These are phyloP conservation scores for Malurus splendens DNA, from an alignment of 2,797 vertebrate species.

Conservation along the genomic window DNA sequence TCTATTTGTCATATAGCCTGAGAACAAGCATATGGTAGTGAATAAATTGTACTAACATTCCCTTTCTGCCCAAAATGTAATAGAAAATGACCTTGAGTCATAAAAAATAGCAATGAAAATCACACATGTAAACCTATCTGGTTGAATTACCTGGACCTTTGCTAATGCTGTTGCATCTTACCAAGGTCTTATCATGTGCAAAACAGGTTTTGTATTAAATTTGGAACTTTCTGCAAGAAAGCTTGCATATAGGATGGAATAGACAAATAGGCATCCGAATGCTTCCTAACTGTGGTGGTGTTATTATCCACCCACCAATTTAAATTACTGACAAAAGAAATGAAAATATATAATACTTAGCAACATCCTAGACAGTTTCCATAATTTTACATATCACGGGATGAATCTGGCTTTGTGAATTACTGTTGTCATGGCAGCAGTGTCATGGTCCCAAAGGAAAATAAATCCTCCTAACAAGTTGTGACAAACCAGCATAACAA, in stretches of 20 bases:
- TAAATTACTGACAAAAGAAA: constrained; percentile 16
- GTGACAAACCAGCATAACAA: constrained; percentile 21
- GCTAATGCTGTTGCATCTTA: neutral
- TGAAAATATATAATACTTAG: neutral
- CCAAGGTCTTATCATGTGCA: neutral
- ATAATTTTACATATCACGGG: constrained; percentile 11
- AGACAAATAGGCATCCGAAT: neutral
- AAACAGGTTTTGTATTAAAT: neutral
- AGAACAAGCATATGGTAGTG: neutral
- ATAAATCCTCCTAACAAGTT: constrained; percentile 43
- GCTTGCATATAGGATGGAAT: neutral
- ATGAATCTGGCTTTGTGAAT: constrained; percentile 27
- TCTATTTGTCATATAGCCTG: neutral
- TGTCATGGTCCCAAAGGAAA: constrained; percentile 28
- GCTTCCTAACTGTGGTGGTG: neutral
- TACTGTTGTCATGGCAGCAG: constrained; percentile 43
- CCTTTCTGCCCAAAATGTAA: neutral
- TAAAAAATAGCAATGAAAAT: neutral
- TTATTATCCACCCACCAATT: neutral
- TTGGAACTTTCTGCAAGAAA: neutral
- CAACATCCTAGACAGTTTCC: neutral
- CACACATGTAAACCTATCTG: neutral
- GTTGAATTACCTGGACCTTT: neutral
- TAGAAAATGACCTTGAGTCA: neutral
- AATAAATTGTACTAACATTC: neutral